A percentile compares a stretch with the other conserved stretches of the same genome.
These are phyloP conservation scores for Gambusia holbrooki DNA, from an alignment of 2,113 vertebrate genomes.

Conservation along the genomic window DNA sequence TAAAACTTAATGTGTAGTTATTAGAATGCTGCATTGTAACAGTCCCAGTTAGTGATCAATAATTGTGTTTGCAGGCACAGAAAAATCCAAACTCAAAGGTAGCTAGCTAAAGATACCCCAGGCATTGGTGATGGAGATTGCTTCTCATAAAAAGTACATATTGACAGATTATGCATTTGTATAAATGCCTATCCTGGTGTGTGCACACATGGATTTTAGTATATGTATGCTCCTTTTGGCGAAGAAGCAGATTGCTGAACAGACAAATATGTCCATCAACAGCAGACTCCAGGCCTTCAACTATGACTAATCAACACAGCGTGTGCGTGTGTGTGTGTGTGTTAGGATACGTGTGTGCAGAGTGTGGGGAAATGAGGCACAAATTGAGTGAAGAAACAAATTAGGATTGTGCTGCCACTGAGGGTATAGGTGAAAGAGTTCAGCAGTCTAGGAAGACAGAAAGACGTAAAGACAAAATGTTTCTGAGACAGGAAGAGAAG, in stretches of 20 bases:
- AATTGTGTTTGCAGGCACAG: background rate
- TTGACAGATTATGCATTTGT: constrained; percentile 18
- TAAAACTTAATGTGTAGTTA: background rate
- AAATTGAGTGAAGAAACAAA: constrained; percentile 53
- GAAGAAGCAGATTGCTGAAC: constrained; percentile 71
- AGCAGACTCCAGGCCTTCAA: constrained; percentile 60
- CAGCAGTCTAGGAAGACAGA: constrained; percentile 24
- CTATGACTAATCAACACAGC: constrained; percentile 66
- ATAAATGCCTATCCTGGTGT: background rate
- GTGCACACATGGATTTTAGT: background rate
- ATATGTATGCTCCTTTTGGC: constrained; percentile 33
- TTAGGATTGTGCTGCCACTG: constrained; percentile 35
- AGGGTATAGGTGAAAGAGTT: constrained; percentile 37
- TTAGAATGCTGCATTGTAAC: background rate
- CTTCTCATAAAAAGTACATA: constrained; percentile 32
- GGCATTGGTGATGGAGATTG: constrained; percentile 51
- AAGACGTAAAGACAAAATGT: constrained; percentile 17
- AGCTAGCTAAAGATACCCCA: constrained; percentile 55
- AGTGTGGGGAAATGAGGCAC: constrained; percentile 10
- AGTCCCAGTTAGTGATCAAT: background rate
- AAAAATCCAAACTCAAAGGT: no score
- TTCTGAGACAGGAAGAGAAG: constrained; percentile 19
- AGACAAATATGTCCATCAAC: constrained; percentile 76
- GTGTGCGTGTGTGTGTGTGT: no score
- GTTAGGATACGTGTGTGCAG: background rate